Base-by-base conservation (phyloP, 2,113 vertebrate genomes). In the Mastomys natalensis region DNA sequence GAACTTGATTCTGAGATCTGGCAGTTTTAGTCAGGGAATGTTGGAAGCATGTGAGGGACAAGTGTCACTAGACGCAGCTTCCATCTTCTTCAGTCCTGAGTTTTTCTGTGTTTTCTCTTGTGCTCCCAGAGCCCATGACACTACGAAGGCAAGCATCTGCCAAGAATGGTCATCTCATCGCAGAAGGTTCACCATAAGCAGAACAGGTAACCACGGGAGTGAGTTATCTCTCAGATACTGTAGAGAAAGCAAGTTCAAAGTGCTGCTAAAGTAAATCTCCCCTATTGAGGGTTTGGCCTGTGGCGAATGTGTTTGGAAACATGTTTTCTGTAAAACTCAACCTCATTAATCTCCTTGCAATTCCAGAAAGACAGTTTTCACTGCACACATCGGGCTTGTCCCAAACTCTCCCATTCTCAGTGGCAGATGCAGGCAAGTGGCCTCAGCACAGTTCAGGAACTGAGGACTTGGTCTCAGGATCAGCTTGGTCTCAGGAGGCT, bases 351-450 rank as follows among this genome's bases (percentile, higher is more conserved):
- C 96, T 97, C 91, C 97, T 90, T 98, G 97, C 80, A 96, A 96
- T 97, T 96, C 97, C 97, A 97, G 98, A 98, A 98, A 96, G 94
- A 87, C 96, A 58, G 68, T 97, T 97, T 98, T 95, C 62, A 45
- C 22, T 11, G 45, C 95, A 72, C 97, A 97, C 86, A 97, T 98
- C 97, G 97, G 98, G 96, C 98, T 97, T 97, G 98, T 91, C 88
- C 89, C 80, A 93, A 11, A 74, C 78, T 76, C 92, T 95, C 80
- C 58, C 91, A 6, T 92, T 93, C 92, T 92, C 70, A 87, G 93
- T 55, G 53, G 55, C 90, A 93, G 82, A 93, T 29, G 31, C 45
- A 77, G 51, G 91, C 62, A 85, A 94, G 72, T 66, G 95, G 95
- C 6, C 43, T 22, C 55, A 13, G 60, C 7, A 48, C 0, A 16